These are phyloP conservation scores for Orchesellides sinensis DNA, from an alignment of 2,888 invertebrate genomes.

Conservation along the genomic window DNA sequence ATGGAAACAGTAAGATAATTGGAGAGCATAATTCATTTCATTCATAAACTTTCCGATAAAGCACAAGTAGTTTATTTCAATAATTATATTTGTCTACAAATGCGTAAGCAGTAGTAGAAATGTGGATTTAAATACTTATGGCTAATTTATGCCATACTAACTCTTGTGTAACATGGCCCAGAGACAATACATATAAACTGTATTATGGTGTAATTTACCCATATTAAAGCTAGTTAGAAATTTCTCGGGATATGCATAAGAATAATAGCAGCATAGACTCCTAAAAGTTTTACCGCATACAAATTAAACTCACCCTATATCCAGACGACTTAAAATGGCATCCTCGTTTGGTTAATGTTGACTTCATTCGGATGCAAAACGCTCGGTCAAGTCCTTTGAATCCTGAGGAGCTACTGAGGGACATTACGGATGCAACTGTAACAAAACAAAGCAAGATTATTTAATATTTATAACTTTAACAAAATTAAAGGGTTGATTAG, in stretches of 20 bases:
- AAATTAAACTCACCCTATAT: conserved; percentile 87
- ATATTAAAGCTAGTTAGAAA: too few relatives aligned
- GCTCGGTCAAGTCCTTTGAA: conserved; percentile 94
- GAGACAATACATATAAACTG: too few relatives aligned
- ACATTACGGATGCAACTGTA: conserved; percentile 91
- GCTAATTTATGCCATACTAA: too few relatives aligned
- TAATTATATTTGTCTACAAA: neutral
- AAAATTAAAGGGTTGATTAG: too few relatives aligned
- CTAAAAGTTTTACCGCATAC: neutral
- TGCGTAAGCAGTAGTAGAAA: too few relatives aligned
- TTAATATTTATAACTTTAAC: too few relatives aligned
- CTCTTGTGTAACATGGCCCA: too few relatives aligned
- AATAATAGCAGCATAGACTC: neutral
- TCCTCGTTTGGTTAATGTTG: conserved; percentile 96
- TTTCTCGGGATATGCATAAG: too few relatives aligned
- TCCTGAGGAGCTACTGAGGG: conserved; percentile 82
- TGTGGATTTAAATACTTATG: too few relatives aligned
- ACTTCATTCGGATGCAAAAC: conserved; percentile 98
- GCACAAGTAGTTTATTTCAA: conserved; percentile 40
- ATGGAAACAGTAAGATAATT: conserved; percentile 20
- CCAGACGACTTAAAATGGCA: conserved; percentile 98
- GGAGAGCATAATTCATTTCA: conserved; percentile 13
- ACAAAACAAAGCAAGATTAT: conserved; percentile 75
- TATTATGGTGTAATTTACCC: too few relatives aligned
- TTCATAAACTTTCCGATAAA: conserved; percentile 45